Evolutionary conservation across 2,797 vertebrate genomes (phyloP).

Genomic region (Pampus argenteus): DNA sequence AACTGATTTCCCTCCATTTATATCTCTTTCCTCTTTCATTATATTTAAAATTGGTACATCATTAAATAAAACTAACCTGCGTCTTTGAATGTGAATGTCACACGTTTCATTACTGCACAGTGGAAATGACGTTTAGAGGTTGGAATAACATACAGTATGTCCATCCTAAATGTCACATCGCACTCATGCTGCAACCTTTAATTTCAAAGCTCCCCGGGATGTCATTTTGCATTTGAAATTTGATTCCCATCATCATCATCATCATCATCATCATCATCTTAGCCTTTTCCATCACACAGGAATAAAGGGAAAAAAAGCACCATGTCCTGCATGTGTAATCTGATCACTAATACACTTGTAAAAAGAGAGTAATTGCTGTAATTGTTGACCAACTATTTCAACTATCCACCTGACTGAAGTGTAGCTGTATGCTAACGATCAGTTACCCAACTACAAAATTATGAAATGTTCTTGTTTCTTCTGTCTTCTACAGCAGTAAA

Average conservation of each 20-base stretch:
- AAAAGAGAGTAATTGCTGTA: constrained; percentile 37
- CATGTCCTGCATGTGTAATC: constrained; percentile 60
- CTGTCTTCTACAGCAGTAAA: background rate
- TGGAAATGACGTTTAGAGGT: constrained; percentile 55
- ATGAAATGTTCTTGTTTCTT: background rate
- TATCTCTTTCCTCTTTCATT: constrained; percentile 49
- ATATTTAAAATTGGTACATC: constrained; percentile 56
- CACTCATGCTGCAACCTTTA: constrained; percentile 75
- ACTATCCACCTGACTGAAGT: background rate
- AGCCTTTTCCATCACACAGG: constrained; percentile 39
- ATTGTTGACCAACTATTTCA: background rate
- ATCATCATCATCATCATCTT: too few relatives aligned
- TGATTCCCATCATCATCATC: constrained; percentile 67
- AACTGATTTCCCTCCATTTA: constrained; percentile 23
- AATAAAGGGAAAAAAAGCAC: constrained; percentile 32
- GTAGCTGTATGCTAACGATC: background rate
- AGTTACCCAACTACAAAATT: background rate
- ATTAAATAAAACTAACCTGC: constrained; percentile 68
- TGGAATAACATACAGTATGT: constrained; percentile 72
- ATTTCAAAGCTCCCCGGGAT: constrained; percentile 66
- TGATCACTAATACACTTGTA: constrained; percentile 44
- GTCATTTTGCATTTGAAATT: constrained; percentile 73
- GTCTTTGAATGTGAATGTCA: constrained; percentile 84
- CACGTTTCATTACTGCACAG: constrained; percentile 81
- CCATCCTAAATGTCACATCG: constrained; percentile 82